phyloP scores from a whole-genome alignment of 2,797 vertebrate species.

The Acipenser oxyrinchus region DNA sequence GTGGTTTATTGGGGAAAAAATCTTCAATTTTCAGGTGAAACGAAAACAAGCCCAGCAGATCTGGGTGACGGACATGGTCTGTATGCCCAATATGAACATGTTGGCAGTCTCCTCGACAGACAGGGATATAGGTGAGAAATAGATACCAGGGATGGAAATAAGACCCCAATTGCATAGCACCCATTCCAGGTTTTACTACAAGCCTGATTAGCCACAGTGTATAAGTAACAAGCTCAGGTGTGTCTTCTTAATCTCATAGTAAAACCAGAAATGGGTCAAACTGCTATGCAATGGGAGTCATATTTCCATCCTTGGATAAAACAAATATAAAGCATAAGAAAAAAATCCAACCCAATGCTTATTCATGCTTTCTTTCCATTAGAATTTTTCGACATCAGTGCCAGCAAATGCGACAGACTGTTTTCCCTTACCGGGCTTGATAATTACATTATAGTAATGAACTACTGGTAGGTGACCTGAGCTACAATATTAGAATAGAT shows the following conservation, averaged over 20 bases:
- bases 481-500: no score
- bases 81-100: conserved; percentile 32
- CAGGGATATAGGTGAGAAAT: conserved; percentile 27
- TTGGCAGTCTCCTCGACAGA: conserved; percentile 29
- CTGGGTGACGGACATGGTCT: conserved; percentile 38
- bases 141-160: no score
- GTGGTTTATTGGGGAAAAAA: neutral
- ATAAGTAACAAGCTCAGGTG: neutral
- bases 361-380: neutral
- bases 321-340: no score
- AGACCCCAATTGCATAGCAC: no score
- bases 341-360: no score
- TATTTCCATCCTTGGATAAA: no score
- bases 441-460: conserved; percentile 41
- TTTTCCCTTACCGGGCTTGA: conserved; percentile 33
- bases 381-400: conserved; percentile 42
- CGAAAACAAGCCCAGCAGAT: conserved; percentile 9
- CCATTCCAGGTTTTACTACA: no score
- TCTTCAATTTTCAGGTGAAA: conserved; percentile 18
- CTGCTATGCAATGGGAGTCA: no score
- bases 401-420: conserved; percentile 31
- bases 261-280: no score
- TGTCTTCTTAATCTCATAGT: neutral
- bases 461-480: conserved; percentile 28
- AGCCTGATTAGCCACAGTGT: no score